These are phyloP conservation scores for Drosophila nannoptera DNA, from an alignment of 1,140 invertebrate genomes.

Conservation along the genomic window DNA sequence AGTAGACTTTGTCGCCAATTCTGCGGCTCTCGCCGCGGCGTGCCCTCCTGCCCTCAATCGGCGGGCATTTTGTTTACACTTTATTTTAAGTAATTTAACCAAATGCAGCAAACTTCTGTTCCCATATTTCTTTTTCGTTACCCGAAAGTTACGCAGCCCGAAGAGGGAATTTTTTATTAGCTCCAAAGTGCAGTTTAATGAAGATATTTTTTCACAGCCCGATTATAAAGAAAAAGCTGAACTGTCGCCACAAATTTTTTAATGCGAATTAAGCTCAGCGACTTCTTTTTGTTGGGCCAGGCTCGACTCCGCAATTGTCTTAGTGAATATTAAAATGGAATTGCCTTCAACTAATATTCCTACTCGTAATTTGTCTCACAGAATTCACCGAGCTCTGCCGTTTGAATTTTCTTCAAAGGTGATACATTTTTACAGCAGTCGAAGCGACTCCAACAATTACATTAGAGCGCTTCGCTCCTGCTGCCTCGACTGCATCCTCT, in stretches of 20 bases:
- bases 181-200: constrained; percentile 32
- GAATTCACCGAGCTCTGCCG: no score
- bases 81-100: constrained; percentile 38
- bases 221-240: constrained; percentile 1
- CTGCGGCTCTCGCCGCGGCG: constrained; percentile 23
- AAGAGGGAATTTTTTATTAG: constrained; percentile 30
- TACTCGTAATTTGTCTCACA: no score
- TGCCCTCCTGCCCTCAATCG: not conserved
- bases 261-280: not conserved
- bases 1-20: constrained; percentile 45
- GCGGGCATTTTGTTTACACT: constrained; percentile 32
- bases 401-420: no score
- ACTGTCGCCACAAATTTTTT: constrained; percentile 4
- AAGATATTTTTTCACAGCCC: constrained; percentile 18
- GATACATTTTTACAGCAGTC: no score
- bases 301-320: no score
- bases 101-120: constrained; percentile 15
- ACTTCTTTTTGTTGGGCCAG: no score
- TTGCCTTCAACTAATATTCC: no score
- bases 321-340: no score
- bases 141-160: constrained; percentile 11
- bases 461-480: not conserved
- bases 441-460: constrained; percentile 8
- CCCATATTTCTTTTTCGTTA: not conserved
- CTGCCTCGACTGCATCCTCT: not conserved